Percentiles rank a stretch among this genome's conserved stretches.
Conservation (phyloP, 1,140 invertebrate species). For the Cydia strobilella region DNA sequence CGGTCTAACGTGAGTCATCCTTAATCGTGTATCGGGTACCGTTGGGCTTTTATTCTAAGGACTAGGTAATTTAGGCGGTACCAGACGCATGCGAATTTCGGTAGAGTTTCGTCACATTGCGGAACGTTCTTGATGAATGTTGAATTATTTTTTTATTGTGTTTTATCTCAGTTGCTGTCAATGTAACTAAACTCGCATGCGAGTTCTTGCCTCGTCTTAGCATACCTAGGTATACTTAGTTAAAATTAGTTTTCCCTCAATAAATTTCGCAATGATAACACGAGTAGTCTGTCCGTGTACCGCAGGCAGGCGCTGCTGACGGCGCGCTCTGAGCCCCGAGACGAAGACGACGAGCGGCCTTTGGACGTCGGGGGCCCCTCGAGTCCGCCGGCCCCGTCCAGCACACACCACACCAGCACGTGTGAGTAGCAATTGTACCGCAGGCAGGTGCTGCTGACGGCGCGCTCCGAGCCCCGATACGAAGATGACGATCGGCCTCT, state of each 20-base stretch:
- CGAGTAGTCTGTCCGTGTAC: constrained; percentile 76
- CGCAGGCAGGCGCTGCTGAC: constrained; percentile 93
- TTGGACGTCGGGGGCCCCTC: constrained; percentile 94
- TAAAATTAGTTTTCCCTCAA: neutral
- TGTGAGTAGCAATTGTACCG: constrained; percentile 78
- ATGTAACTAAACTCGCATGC: no score
- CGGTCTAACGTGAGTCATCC: no score
- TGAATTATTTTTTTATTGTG: no score
- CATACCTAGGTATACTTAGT: neutral
- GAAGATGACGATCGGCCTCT: constrained; percentile 92
- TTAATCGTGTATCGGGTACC: no score
- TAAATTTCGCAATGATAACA: constrained; percentile 55
- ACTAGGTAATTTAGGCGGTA: no score
- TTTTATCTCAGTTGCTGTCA: no score
- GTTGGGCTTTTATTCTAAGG: no score
- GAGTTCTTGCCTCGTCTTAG: no score
- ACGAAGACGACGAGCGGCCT: constrained; percentile 91
- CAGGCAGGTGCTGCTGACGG: constrained; percentile 92
- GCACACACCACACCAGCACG: constrained; percentile 65
- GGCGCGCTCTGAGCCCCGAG: constrained; percentile 72
- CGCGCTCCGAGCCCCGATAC: constrained; percentile 75
- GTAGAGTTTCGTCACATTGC: no score
- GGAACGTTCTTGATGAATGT: no score
- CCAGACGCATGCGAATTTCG: no score
- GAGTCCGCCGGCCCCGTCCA: constrained; percentile 83